Evolutionary conservation across 37 sponge, comb jelly and placozoan species (phyloP), one percentile per base, ranked within the genome.

Genomic region (Lycopodina hypogea): DNA sequence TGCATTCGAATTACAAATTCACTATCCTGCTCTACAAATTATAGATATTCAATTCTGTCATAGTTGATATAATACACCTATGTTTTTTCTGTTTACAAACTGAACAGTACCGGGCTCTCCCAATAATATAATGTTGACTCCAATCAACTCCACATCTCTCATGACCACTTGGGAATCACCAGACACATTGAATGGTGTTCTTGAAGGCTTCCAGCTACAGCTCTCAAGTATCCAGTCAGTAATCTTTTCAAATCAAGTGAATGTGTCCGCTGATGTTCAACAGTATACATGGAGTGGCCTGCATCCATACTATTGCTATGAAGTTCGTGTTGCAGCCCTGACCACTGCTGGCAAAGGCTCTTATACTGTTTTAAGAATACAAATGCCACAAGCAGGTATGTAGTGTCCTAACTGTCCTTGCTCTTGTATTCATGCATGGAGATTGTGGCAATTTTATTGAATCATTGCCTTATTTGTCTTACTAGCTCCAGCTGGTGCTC

Each of bases 401-500:
- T 40, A 23, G 1, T 42, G 48, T 32, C 26, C 34, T 12, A 36
- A 59, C 60, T 28, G n/a, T 19, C 29, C 6, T 67, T 35, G 19
- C 68, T 34, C 29, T 67, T 30, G 68, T 34, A 67, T n/a, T n/a
- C n/a, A n/a, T n/a, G n/a, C n/a, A n/a, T n/a, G 18, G 18, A 18
- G 56, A 19, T 18, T 14, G 14, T 53, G 18, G 56, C 17, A 14
- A 53, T 14, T 53, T 19, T 60, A 60, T 6, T 60, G 24, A 28
- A 28, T 60, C 4, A 60, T 60, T 23, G 61, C 29, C 17, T 23
- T 12, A 23, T 19, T 35, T 6, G 37, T 30, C 15, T 11, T 30
- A 9, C 4, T 37, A 83, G 84, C 57, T 68, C 84, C 84, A 52
- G 30, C 58, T 29, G 63, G 72, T 40, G 29, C 71, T 68, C 85